A percentile compares a stretch with the other conserved stretches of the same genome.
Conservation (phyloP, 2,113 vertebrate species). For the Lophochroa leadbeateri region DNA sequence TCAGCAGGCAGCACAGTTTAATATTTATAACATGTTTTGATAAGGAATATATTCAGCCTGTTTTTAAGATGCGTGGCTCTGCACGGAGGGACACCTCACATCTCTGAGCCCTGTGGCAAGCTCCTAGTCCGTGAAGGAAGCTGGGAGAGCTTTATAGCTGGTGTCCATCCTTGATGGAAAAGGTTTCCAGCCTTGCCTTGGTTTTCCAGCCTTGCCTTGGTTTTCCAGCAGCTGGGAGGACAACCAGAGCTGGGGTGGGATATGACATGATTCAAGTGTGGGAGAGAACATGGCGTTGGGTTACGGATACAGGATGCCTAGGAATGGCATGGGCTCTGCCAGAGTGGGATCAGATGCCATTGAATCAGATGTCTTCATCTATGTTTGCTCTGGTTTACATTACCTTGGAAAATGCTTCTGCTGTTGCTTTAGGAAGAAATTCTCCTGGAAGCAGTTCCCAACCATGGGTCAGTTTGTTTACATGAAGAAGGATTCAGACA, state of each 20-base stretch:
- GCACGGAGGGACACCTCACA: neutral
- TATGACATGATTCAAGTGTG: neutral
- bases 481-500: neutral
- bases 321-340: neutral
- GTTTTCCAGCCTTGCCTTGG: neutral
- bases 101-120: neutral
- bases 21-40: constrained; percentile 26
- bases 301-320: neutral
- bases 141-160: neutral
- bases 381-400: neutral
- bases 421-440: neutral
- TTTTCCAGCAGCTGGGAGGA: neutral
- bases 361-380: neutral
- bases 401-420: neutral
- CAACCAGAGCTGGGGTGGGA: neutral
- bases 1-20: constrained; percentile 14
- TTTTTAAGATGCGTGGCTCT: neutral
- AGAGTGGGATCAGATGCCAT: neutral
- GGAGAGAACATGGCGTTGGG: neutral
- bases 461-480: neutral
- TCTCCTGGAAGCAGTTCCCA: neutral
- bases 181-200: neutral
- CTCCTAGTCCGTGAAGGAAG: neutral
- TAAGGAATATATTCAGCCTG: neutral
- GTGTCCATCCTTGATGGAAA: neutral